A percentile compares a stretch with the other conserved stretches of the same genome.
Evolutionary conservation across 2,797 vertebrate species (phyloP).

Genomic region (Poeciliopsis gracilis): DNA sequence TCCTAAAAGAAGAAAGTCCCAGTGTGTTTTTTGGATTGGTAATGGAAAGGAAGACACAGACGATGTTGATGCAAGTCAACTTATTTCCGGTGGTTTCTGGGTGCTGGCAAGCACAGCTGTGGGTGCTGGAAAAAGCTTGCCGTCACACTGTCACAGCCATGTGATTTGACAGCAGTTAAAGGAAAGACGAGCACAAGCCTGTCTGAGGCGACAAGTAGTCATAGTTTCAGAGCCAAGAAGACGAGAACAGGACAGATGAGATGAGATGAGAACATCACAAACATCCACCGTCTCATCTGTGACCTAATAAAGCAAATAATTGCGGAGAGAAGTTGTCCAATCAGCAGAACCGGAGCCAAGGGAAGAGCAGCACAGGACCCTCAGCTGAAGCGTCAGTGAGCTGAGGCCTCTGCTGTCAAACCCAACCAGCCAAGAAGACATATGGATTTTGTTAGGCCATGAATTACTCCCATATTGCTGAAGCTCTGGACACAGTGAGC

Average conservation of each 20-base stretch:
- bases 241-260: conserved; percentile 34
- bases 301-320: conserved; percentile 37
- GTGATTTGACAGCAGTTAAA: conserved; percentile 43
- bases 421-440: conserved; percentile 8
- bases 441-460: neutral
- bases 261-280: conserved; percentile 47
- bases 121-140: conserved; percentile 29
- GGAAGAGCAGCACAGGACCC: conserved; percentile 16
- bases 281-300: conserved; percentile 37
- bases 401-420: conserved; percentile 18
- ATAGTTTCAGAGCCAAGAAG: conserved; percentile 36
- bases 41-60: neutral
- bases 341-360: conserved; percentile 30
- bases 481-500: conserved; percentile 9
- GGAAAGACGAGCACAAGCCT: conserved; percentile 34
- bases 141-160: conserved; percentile 17
- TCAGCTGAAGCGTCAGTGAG: conserved; percentile 12
- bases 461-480: conserved; percentile 4
- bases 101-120: conserved; percentile 18
- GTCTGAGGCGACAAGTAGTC: conserved; percentile 22
- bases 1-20: conserved; percentile 6
- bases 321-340: conserved; percentile 43
- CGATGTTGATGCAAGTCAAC: neutral
- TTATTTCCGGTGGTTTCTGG: conserved; percentile 18
- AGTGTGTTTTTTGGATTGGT: conserved; percentile 1